Evolutionary conservation across 2,888 invertebrate species (phyloP).

Genomic region (Cataglyphis cursor): DNA sequence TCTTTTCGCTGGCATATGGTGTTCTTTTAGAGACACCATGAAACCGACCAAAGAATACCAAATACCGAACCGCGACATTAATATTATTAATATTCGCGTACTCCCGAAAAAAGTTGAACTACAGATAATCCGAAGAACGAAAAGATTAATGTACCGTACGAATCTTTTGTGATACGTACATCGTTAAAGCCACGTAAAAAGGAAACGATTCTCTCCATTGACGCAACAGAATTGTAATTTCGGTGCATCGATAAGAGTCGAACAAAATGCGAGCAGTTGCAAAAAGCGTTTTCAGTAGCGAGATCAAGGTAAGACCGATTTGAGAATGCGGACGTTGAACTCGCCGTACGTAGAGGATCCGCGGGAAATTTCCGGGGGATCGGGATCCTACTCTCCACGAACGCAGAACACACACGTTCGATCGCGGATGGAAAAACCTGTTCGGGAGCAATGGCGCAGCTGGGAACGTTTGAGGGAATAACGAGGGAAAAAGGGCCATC

Average conservation of each 20-base stretch:
- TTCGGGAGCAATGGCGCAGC: slow-evolving; percentile 74
- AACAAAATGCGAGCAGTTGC: neutral
- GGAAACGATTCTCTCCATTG: slow-evolving; percentile 28
- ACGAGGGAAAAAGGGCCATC: slow-evolving; percentile 64
- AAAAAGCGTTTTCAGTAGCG: slow-evolving; percentile 26
- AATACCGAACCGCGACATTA: neutral
- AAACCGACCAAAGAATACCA: neutral
- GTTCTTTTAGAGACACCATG: neutral
- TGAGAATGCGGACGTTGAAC: slow-evolving; percentile 17
- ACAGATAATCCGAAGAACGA: neutral
- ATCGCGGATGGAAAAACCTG: slow-evolving; percentile 67
- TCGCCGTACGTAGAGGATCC: slow-evolving; percentile 10
- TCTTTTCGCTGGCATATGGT: neutral
- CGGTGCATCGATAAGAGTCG: slow-evolving; percentile 24
- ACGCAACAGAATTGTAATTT: slow-evolving; percentile 37
- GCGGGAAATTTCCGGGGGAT: slow-evolving; percentile 52
- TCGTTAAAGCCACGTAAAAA: slow-evolving; percentile 9
- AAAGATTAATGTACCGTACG: neutral
- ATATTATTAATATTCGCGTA: neutral
- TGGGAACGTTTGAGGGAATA: slow-evolving; percentile 76
- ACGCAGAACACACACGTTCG: slow-evolving; percentile 53
- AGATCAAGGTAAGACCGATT: slow-evolving; percentile 38
- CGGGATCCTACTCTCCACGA: slow-evolving; percentile 42
- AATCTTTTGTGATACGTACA: neutral
- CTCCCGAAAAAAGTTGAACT: neutral